These are phyloP conservation scores for Cremastinae sp. DNA, from an alignment of 2,888 invertebrate species.

Conservation along the genomic window DNA sequence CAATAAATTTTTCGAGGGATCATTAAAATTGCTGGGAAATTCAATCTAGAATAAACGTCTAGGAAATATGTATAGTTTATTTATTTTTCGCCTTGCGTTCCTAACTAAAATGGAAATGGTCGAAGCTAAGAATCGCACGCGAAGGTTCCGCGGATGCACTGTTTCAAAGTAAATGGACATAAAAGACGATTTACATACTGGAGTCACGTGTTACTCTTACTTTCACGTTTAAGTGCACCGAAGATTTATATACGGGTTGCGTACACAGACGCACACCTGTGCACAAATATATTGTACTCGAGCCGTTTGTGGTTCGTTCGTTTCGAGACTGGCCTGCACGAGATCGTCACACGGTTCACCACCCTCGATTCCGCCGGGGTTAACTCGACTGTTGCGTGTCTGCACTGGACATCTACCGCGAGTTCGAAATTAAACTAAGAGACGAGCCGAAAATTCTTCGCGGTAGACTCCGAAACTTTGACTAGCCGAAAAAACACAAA, in stretches of 20 bases:
- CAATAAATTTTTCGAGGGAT: constrained; percentile 8
- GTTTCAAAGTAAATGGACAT: constrained; percentile 33
- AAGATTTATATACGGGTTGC: neutral
- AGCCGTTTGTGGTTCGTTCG: neutral
- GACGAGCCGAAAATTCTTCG: neutral
- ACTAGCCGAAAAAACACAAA: too few relatives aligned
- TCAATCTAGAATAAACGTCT: neutral
- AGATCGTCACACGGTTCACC: constrained; percentile 63
- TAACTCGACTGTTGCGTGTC: constrained; percentile 67
- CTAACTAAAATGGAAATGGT: constrained; percentile 66
- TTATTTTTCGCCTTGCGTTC: constrained; percentile 47
- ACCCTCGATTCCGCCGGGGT: constrained; percentile 50
- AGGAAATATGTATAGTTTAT: too few relatives aligned
- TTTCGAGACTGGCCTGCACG: constrained; percentile 12
- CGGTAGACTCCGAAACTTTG: too few relatives aligned
- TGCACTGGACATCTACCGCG: constrained; percentile 55
- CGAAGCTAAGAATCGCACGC: constrained; percentile 60
- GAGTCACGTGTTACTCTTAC: constrained; percentile 34
- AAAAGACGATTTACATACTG: constrained; percentile 28
- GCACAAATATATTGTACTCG: neutral
- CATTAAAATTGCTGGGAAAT: neutral
- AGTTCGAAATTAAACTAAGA: constrained; percentile 20
- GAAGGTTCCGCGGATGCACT: constrained; percentile 60
- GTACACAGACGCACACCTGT: neutral
- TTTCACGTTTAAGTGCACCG: constrained; percentile 15